Conservation (phyloP, 37 sponge, comb jelly and placozoan genomes). For the Aplysina aerophoba region DNA sequence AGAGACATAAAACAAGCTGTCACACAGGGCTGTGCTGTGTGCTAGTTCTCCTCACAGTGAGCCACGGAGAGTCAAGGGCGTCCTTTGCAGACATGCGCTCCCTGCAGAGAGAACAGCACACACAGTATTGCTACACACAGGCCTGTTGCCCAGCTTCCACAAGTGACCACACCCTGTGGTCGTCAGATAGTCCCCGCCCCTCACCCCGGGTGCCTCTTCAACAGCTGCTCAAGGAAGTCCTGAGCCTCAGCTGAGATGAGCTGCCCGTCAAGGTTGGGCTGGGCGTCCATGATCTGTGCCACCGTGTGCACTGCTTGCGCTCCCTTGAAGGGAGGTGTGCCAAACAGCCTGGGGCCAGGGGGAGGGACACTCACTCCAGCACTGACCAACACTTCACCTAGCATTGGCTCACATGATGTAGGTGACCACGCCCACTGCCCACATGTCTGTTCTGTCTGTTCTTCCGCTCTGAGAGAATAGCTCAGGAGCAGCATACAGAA, state of each 20-base stretch:
- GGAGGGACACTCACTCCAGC: neutral
- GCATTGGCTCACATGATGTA: slow-evolving; percentile 10
- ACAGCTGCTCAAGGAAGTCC: neutral
- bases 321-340: neutral
- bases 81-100: slow-evolving; percentile 16
- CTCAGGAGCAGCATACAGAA: neutral
- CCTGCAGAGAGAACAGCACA: neutral
- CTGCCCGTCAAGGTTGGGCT: neutral
- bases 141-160: neutral
- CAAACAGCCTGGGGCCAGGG: neutral
- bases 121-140: neutral
- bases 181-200: neutral
- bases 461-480: neutral
- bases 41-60: neutral
- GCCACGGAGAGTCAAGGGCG: slow-evolving; percentile 17
- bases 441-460: slow-evolving; percentile 17
- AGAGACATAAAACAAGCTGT: neutral
- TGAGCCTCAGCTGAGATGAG: neutral
- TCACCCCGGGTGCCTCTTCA: neutral
- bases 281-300: slow-evolving; percentile 1
- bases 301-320: neutral
- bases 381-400: slow-evolving; percentile 24
- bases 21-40: neutral
- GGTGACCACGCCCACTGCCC: slow-evolving; percentile 15
- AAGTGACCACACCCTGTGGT: too few relatives aligned